Base-by-base conservation (phyloP, 2,113 vertebrate species). In the Gymnogyps californianus region DNA sequence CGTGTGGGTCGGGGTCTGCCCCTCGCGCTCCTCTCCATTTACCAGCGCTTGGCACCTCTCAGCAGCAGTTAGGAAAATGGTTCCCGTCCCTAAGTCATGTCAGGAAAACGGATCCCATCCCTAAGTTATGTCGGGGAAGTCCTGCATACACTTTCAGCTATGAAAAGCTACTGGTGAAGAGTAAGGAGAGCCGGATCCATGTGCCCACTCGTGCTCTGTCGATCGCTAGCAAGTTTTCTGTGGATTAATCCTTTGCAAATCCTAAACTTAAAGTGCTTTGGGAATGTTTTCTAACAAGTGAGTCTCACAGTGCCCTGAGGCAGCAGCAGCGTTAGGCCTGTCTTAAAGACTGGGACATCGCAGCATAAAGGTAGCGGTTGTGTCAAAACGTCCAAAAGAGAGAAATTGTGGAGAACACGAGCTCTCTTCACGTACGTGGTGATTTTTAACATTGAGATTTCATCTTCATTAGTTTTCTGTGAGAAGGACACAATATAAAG, bases 261-360 rank as follows among this genome's bases (percentile, higher is more conserved):
- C 70, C 38, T 6, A 11, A 38, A 3, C 2, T 5, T 6, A 1
- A 36, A 42, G 38, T 6, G 21, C 29, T 58, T 24, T 34, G 59
- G 79, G 18, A 42, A 13, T 8, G 36, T 21, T 46, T 28, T 13
- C 24, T 12, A 5, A 26, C 14, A 2, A 22, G 31, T 2, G 20
- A 21, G 24, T 31, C n/a, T 5, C 11, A 1, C 0, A 5, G 52
- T 16, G 31, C 42, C 11, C 42, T 4, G n/a, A 57, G 40, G 47
- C 10, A 3, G 47, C 57, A 28, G 55, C 87, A 22, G 57, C 13
- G 1, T 22, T 25, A 36, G 46, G 22, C 34, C 47, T 6, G 0
- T 2, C 16, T 8, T 6, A 9, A 28, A 32, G 21, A 9, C 14
- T 0, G 5, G n/a, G 42, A 19, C 4, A 2, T 12, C 0, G 2